Conservation (phyloP, 2,888 invertebrate species). For the Stictocephala bisonia region DNA sequence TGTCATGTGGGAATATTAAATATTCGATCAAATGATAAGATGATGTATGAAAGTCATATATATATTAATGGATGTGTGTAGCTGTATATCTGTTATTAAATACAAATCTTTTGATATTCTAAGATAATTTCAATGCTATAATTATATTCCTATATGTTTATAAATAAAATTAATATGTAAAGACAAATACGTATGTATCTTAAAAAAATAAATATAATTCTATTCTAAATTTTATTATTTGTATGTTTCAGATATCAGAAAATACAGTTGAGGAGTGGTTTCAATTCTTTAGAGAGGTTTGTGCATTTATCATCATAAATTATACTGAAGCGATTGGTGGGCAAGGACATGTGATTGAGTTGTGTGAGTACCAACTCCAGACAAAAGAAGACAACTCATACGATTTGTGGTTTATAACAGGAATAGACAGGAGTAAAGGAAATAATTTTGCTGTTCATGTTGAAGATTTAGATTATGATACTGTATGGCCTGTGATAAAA, state of each 20-base stretch:
- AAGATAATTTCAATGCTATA: not conserved
- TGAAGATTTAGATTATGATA: not conserved
- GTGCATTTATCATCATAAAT: slow-evolving; percentile 27
- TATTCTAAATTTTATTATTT: not conserved
- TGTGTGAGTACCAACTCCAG: slow-evolving; percentile 7
- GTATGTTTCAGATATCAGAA: slow-evolving; percentile 22
- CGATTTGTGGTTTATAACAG: slow-evolving; percentile 19
- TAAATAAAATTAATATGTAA: not conserved
- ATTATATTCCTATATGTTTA: not conserved
- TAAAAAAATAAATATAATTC: not conserved
- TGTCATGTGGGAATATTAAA: too few relatives aligned
- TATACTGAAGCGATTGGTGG: slow-evolving; percentile 26
- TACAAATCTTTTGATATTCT: not conserved
- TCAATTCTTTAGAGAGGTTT: not conserved
- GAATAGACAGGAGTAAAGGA: slow-evolving; percentile 14
- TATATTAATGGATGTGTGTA: too few relatives aligned
- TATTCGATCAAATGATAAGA: too few relatives aligned
- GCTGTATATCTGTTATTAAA: not conserved
- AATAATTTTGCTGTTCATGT: slow-evolving; percentile 4
- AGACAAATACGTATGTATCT: not conserved
- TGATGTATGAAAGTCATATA: too few relatives aligned
- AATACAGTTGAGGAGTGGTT: not conserved
- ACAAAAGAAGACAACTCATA: slow-evolving; percentile 14
- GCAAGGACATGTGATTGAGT: slow-evolving; percentile 1
- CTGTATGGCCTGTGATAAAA: slow-evolving; percentile 10